Percentiles rank a stretch among this genome's conserved stretches.
phyloP scores from a whole-genome alignment of 1,140 invertebrate genomes.

The Heliconius hermathena region DNA sequence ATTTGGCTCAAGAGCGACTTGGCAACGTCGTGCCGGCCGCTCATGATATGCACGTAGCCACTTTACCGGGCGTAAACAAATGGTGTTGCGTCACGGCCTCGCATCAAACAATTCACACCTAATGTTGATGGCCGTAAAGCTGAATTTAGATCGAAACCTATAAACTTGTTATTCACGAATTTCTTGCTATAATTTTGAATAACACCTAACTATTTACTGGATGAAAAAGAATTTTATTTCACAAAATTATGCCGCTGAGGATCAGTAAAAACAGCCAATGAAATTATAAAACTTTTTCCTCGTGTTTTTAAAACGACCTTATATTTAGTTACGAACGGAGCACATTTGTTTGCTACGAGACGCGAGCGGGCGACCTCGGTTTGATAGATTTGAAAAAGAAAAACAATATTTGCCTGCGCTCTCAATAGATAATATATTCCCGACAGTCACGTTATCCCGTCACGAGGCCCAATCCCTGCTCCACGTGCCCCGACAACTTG shows the following conservation, averaged over 20 bases:
- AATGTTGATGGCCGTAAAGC: conserved; percentile 41
- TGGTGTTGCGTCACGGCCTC: conserved; percentile 63
- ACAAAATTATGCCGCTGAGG: conserved; percentile 35
- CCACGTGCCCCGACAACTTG: conserved; percentile 46
- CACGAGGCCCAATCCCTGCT: conserved; percentile 46
- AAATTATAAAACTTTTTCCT: conserved; percentile 16
- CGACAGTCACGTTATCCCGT: conserved; percentile 53
- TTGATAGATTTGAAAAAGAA: conserved; percentile 21
- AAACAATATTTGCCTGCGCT: conserved; percentile 30
- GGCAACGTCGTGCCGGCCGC: conserved; percentile 59
- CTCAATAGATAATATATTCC: conserved; percentile 40
- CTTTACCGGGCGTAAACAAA: conserved; percentile 71
- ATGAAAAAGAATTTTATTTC: conserved; percentile 40
- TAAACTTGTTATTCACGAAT: conserved; percentile 59
- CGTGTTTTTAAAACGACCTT: conserved; percentile 12
- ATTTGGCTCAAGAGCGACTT: conserved; percentile 69
- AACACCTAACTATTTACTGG: conserved; percentile 36
- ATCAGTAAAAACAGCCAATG: conserved; percentile 14
- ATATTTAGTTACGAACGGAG: background rate
- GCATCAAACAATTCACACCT: conserved; percentile 51
- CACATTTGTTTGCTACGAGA: background rate
- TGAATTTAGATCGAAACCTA: conserved; percentile 28
- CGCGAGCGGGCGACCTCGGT: conserved; percentile 24
- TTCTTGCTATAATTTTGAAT: conserved; percentile 56
- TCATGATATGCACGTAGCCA: conserved; percentile 64